Percentiles rank a stretch among this genome's conserved stretches.
These are phyloP conservation scores for Tribolium castaneum DNA, from an alignment of 1,140 invertebrate species.

Conservation along the genomic window DNA sequence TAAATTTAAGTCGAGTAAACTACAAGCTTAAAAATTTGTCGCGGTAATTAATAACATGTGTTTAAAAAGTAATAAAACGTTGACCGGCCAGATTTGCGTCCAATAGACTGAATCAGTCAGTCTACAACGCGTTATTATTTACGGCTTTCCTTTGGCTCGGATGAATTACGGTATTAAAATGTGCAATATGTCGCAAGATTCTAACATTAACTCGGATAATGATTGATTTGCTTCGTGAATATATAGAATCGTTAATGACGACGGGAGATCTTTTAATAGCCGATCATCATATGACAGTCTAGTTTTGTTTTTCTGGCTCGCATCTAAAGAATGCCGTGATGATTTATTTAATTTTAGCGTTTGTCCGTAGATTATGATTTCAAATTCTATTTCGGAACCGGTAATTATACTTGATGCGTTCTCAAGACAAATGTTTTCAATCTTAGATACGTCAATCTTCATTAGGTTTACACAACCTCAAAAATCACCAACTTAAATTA, in stretches of 20 bases:
- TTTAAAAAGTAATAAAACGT: constrained; percentile 31
- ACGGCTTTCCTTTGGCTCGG: neutral
- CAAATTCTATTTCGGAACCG: constrained; percentile 40
- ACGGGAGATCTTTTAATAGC: constrained; percentile 26
- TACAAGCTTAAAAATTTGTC: constrained; percentile 23
- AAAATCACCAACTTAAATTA: constrained; percentile 33
- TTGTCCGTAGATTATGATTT: constrained; percentile 43
- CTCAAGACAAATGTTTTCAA: constrained; percentile 35
- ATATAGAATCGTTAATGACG: constrained; percentile 33
- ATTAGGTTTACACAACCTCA: constrained; percentile 32
- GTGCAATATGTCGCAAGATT: neutral
- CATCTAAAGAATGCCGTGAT: constrained; percentile 36
- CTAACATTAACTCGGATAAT: constrained; percentile 33
- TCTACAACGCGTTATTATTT: neutral
- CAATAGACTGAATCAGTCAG: constrained; percentile 6
- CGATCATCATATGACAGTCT: constrained; percentile 33
- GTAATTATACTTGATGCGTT: constrained; percentile 42
- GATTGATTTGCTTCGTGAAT: constrained; percentile 28
- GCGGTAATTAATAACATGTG: constrained; percentile 27
- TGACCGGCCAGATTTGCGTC: constrained; percentile 7
- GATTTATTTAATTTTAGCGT: constrained; percentile 45
- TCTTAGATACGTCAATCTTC: constrained; percentile 35
- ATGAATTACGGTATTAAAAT: constrained; percentile 16
- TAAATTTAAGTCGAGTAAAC: constrained; percentile 3
- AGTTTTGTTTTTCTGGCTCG: constrained; percentile 34